phyloP scores from a whole-genome alignment of 2,113 vertebrate genomes.

The Gnathonemus longibarbis region DNA sequence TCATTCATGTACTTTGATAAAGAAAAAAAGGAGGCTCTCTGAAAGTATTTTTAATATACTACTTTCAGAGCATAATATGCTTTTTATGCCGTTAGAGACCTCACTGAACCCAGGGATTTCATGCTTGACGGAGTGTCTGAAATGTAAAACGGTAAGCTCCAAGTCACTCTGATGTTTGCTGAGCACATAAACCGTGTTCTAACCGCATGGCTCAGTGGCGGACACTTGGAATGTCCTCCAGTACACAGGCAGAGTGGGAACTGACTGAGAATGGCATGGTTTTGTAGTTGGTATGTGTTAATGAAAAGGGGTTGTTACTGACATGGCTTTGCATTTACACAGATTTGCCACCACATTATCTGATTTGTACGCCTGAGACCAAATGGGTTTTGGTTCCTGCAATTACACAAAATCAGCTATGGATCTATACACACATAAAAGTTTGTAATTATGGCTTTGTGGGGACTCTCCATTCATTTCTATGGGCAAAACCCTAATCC shows the following conservation, averaged over 20 bases:
- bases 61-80: neutral
- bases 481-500: neutral
- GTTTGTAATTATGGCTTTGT: neutral
- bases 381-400: neutral
- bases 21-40: neutral
- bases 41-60: neutral
- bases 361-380: neutral
- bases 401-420: neutral
- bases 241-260: neutral
- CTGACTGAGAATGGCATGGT: neutral
- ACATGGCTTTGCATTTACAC: neutral
- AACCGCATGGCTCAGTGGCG: no score
- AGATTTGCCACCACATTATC: neutral
- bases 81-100: neutral
- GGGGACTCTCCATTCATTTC: neutral
- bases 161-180: slow-evolving; percentile 9
- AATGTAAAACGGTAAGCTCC: slow-evolving; percentile 10
- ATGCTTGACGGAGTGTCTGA: slow-evolving; percentile 7
- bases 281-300: neutral
- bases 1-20: neutral
- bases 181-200: slow-evolving; percentile 4
- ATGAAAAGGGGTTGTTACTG: neutral
- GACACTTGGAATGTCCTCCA: neutral
- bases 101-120: slow-evolving; percentile 12
- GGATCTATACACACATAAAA: neutral